Evolutionary conservation across 2,113 vertebrate species (phyloP), one percentile per base, ranked within the genome.

Genomic region (Gambusia holbrooki): DNA sequence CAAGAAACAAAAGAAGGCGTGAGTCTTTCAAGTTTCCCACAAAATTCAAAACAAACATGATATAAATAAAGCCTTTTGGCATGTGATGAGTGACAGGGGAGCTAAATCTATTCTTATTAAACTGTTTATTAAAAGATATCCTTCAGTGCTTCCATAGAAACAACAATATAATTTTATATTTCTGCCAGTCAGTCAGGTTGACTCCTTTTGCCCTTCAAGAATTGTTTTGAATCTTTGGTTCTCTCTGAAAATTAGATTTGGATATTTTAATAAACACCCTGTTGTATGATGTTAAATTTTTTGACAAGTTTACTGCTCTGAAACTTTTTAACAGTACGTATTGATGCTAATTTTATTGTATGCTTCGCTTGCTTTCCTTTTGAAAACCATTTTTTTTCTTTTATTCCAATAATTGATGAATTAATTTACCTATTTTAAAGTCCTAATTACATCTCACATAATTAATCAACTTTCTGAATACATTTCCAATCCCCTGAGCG

Each of bases 71-170:
- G 30, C 70, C 17, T 85, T 75, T 82, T 79, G 80, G 83, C 78
- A 87, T 66, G 83, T 84, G 83, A 74, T 72, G 60, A 84, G 74
- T 67, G 60, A 72, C 73, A 35, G 79, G 71, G 87, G 69, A 51
- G 65, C 69, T 73, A 82, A 48, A 19, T 19, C 45, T 17, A 48
- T 5, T 6, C 0, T 17, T 48, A 87, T 54, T 81, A 8, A 84
- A 87, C 71, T 71, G 62, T 28, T 60, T 76, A 66, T 75, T 84
- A 81, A 70, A 81, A 83, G 63, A 77, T 69, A 48, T 37, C 60
- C 71, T 35, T 19, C 32, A 25, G 69, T 71, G 12, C 79, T 25
- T 25, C 35, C 62, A 77, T 63, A 66, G 27, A 35, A 62, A 68
- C 29, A 37, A 35, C 5, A 54, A 48, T 30, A 48, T 22, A 10